Conservation (phyloP, 1,140 invertebrate species). For the Diploscapter pachys region DNA sequence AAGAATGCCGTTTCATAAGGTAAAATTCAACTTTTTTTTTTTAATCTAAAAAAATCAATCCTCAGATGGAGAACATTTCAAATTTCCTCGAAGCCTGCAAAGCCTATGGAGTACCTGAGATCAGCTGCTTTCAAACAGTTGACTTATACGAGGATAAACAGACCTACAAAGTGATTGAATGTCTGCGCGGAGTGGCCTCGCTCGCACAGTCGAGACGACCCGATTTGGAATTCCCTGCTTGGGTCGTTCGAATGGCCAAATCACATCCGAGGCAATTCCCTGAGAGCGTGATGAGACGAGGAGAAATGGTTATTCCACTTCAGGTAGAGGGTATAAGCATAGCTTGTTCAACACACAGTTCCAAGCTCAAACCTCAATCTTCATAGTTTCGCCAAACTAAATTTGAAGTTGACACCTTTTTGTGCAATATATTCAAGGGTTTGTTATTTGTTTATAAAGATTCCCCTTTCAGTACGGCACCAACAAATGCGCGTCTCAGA, state of each 20-base stretch:
- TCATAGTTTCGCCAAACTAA: too few species aligned
- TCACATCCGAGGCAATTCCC: slow-evolving; percentile 64
- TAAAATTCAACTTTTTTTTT: slow-evolving; percentile 11
- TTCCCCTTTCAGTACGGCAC: slow-evolving; percentile 64
- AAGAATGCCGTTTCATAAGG: slow-evolving; percentile 56
- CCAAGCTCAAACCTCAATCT: too few species aligned
- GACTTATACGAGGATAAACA: slow-evolving; percentile 70
- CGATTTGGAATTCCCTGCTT: slow-evolving; percentile 58
- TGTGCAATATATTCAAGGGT: too few species aligned
- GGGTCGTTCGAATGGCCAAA: slow-evolving; percentile 65
- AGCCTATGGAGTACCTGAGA: slow-evolving; percentile 66
- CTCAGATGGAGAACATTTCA: slow-evolving; percentile 69
- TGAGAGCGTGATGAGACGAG: slow-evolving; percentile 62
- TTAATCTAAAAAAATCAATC: not conserved
- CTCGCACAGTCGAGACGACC: slow-evolving; percentile 32
- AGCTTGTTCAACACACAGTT: too few species aligned
- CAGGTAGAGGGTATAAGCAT: slow-evolving; percentile 20
- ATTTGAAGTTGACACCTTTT: too few species aligned
- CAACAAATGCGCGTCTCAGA: slow-evolving; percentile 65
- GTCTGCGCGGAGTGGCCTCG: slow-evolving; percentile 48
- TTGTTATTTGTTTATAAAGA: slow-evolving; percentile 38
- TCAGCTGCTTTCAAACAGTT: slow-evolving; percentile 69
- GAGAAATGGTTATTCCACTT: slow-evolving; percentile 63
- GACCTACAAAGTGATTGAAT: slow-evolving; percentile 63
- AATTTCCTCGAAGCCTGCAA: slow-evolving; percentile 68